Conservation (phyloP, 2,888 invertebrate genomes). For the Conomelus anceps region DNA sequence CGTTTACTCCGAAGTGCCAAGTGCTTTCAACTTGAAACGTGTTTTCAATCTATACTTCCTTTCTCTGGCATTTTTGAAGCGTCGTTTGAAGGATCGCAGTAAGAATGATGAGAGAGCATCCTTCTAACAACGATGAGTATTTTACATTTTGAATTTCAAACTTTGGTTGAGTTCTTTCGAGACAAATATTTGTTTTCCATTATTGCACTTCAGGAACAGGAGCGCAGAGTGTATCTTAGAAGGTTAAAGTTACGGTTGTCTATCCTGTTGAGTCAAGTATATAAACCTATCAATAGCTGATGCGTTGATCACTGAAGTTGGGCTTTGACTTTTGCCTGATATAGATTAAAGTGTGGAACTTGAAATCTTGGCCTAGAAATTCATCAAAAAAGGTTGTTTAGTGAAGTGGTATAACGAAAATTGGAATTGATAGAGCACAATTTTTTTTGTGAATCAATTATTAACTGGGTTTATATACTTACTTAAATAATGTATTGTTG, state of each 20-base stretch:
- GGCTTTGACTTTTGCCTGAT: background rate
- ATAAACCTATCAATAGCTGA: background rate
- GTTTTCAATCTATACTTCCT: background rate
- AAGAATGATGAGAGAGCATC: background rate
- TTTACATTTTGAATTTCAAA: background rate
- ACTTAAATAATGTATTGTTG: too few relatives aligned
- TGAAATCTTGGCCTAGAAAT: too few relatives aligned
- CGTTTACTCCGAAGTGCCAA: background rate
- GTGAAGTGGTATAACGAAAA: too few relatives aligned
- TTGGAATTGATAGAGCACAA: too few relatives aligned
- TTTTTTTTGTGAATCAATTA: too few relatives aligned
- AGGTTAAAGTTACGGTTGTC: background rate
- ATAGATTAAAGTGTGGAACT: background rate
- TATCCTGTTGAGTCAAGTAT: background rate
- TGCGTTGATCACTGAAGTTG: background rate
- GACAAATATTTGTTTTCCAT: background rate
- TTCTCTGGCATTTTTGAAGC: background rate
- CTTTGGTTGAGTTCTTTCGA: background rate
- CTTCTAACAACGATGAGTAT: background rate
- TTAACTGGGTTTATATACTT: too few relatives aligned
- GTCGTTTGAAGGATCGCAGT: background rate
- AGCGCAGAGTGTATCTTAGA: background rate
- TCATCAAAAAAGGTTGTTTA: background rate
- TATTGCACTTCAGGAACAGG: background rate
- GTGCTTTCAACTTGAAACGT: background rate